Percentiles rank a stretch among this genome's conserved stretches.
These are phyloP conservation scores for Orycteropus afer DNA, from an alignment of 2,113 vertebrate species.

Conservation along the genomic window DNA sequence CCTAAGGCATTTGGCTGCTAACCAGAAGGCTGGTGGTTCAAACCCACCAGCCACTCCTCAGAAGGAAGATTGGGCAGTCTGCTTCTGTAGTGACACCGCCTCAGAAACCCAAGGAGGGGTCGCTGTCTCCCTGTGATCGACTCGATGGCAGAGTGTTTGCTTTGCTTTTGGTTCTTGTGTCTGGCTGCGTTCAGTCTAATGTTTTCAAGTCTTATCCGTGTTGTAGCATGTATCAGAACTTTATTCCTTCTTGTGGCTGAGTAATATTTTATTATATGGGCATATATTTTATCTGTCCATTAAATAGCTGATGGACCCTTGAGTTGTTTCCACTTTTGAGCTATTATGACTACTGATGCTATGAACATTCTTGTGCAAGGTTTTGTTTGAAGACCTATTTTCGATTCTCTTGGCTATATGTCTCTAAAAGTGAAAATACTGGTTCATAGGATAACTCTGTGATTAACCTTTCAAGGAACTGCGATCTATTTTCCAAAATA, in stretches of 20 bases:
- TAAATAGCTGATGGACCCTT: neutral
- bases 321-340: neutral
- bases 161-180: too few species aligned
- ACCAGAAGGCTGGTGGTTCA: too few species aligned
- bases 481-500: constrained; percentile 15
- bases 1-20: too few species aligned
- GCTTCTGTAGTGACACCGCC: too few species aligned
- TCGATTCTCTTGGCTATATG: neutral
- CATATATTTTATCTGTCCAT: neutral
- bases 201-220: constrained; percentile 1
- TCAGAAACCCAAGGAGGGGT: too few species aligned
- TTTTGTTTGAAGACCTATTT: constrained; percentile 13
- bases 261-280: neutral
- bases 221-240: neutral
- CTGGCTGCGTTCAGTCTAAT: neutral
- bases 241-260: constrained; percentile 14
- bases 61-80: too few species aligned
- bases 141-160: too few species aligned
- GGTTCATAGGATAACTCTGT: neutral
- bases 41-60: too few species aligned
- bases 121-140: too few species aligned
- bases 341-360: neutral
- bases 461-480: neutral
- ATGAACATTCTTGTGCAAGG: neutral
- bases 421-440: neutral